A percentile compares a stretch with the other conserved stretches of the same genome.
Evolutionary conservation across 2,888 invertebrate genomes (phyloP).

Genomic region (Acleris literana): DNA sequence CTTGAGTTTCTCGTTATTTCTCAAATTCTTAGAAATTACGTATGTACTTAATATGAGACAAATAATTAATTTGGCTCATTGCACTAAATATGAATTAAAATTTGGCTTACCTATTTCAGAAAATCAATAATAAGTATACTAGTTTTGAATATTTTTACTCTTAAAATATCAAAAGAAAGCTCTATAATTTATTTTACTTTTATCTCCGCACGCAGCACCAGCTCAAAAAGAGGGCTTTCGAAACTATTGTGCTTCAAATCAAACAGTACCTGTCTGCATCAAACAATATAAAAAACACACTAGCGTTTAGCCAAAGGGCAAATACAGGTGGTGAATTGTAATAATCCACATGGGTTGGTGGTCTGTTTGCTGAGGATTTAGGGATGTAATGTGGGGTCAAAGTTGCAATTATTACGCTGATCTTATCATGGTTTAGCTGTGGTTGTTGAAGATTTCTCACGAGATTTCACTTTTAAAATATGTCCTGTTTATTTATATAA

Average conservation of each 20-base stretch:
- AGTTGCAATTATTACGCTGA: conserved; percentile 11
- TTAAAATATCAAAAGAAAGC: too few species aligned
- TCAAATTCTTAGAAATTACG: too few species aligned
- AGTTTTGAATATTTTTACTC: too few species aligned
- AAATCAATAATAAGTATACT: too few species aligned
- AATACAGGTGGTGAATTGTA: conserved; percentile 67
- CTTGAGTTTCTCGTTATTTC: too few species aligned
- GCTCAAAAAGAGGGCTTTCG: not conserved
- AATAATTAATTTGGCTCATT: too few species aligned
- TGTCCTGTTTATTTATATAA: too few species aligned
- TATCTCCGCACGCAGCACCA: not conserved
- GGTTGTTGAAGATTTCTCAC: not conserved
- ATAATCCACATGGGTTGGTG: conserved; percentile 34
- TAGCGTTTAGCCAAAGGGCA: conserved; percentile 65
- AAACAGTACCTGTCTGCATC: conserved; percentile 53
- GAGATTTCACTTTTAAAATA: not conserved
- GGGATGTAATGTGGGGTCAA: not conserved
- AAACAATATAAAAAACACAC: conserved; percentile 44
- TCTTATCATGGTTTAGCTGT: conserved; percentile 10
- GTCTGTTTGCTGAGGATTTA: conserved; percentile 22
- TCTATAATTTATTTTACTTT: not conserved
- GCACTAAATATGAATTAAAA: too few species aligned
- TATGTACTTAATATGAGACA: too few species aligned
- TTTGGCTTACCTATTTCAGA: too few species aligned
- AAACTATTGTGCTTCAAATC: not conserved